Conservation (phyloP, 1,140 invertebrate species). For the Carcinoscorpius rotundicauda region DNA sequence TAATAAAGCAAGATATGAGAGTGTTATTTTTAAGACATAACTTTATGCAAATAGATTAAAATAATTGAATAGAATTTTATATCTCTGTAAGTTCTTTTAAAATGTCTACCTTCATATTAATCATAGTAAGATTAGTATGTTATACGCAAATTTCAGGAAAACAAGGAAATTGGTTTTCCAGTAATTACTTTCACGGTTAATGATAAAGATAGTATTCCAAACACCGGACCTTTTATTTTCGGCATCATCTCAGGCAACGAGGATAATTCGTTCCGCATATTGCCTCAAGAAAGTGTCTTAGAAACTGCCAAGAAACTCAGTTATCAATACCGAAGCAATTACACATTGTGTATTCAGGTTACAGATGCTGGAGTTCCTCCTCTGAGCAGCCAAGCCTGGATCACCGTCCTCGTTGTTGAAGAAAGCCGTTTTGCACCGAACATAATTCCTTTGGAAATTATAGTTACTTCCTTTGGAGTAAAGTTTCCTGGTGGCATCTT, state of each 20-base stretch:
- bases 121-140: too few species aligned
- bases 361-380: constrained; percentile 89
- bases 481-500: constrained; percentile 82
- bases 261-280: constrained; percentile 62
- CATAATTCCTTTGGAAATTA: constrained; percentile 70
- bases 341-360: constrained; percentile 70
- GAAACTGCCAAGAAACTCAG: constrained; percentile 76
- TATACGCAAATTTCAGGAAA: constrained; percentile 6
- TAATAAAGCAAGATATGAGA: too few species aligned
- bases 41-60: too few species aligned
- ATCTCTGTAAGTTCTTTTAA: too few species aligned
- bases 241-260: constrained; percentile 75
- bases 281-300: constrained; percentile 64
- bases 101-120: too few species aligned
- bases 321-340: constrained; percentile 66
- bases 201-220: constrained; percentile 76
- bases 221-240: constrained; percentile 80
- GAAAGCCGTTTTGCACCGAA: constrained; percentile 88
- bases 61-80: too few species aligned
- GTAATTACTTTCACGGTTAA: constrained; percentile 69
- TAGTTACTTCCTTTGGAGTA: constrained; percentile 68
- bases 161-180: constrained; percentile 22
- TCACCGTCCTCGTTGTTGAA: constrained; percentile 73
- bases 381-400: constrained; percentile 72
- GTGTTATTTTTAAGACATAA: too few species aligned